Base-by-base conservation (phyloP, 1,140 invertebrate genomes). In the Heliconius eleuchia region DNA sequence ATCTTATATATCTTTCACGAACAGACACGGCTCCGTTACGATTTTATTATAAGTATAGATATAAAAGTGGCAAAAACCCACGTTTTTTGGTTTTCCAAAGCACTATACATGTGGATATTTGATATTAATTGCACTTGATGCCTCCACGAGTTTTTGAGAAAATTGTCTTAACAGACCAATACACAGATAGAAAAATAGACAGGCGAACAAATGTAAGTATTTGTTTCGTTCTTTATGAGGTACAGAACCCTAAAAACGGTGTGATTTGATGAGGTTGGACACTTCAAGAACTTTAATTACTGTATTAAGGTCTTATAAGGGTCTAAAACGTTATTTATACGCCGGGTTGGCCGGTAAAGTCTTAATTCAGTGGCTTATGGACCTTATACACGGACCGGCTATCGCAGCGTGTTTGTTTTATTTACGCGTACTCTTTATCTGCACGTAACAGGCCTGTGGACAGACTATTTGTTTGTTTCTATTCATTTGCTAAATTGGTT, bases 201-300 rank as follows among this genome's bases (percentile, higher is more conserved):
- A 52, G 50, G 19, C 18, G 18, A 18, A 52, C 50, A 18, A 7
- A 52, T 16, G 16, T 19, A 52, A 52, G 2, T 52, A 19, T 19
- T 19, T 8, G 5, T 19, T 52, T 0, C 5, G 7, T 52, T 52
- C 1, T 8, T 52, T 19, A 19, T 52, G 18, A 19, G 18, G 16
- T 7, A 52, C 50, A 19, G 50, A 52, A 52, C 50, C 50, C 50
- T 52, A 52, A 19, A 75, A 79, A 77, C 70, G 50, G 79, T 72
- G 79, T 83, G 70, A 78, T 78, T 78, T 77, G 82, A 78, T 80
- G 80, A 78, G 80, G 76, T 79, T 42, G 27, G 78, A 81, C 77
- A 79, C 37, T 83, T 83, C 76, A 76, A 70, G 78, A 74, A 80
- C 76, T 83, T 79, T 83, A 81, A 81, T 81, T 81, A 76, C 77